Evolutionary conservation across 2,113 vertebrate species (phyloP), one percentile per base, ranked within the genome.

Genomic region (Otis tarda): DNA sequence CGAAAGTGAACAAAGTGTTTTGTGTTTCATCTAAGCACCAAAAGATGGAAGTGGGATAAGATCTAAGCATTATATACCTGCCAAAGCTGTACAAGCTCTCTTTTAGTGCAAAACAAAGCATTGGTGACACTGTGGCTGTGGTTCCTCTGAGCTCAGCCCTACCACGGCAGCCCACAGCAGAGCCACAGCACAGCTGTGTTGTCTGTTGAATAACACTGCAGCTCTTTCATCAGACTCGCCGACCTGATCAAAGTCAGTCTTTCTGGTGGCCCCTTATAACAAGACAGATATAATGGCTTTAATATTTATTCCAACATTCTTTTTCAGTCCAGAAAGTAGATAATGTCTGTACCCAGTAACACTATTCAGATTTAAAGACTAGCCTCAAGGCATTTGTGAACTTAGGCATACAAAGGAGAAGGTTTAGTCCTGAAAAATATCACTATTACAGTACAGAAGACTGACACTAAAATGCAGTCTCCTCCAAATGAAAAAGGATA

Each of bases 351-450:
- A 33, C n/a, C 28, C 70, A 87, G 27, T 63, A 67, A 89, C 37
- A 7, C 12, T 64, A n/a, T 45, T 61, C 45, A 75, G 8, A 57
- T 71, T 63, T 70, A 50, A 94, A 90, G 50, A 60, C 30, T 45
- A 88, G 2, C 21, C 53, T 82, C 22, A 13, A 76, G 53, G 45
- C 45, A 49, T 70, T 87, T 69, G 28, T 69, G 68, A 84, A 78
- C 24, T 37, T 80, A 39, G 0, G 0, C 1, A 0, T 39, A 31
- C 56, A 68, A 43, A 69, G 7, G 8, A 43, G 10, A 56, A 69
- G 7, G 8, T 49, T 94, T 88, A 63, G 47, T 83, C 16, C 33
- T 49, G 33, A 64, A 94, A 89, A 89, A 69, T 49, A 23, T 41
- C 24, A 11, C 33, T 59, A 10, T 64, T 93, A n/a, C 11, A 59